Evolutionary conservation across 2,113 vertebrate species (phyloP), one percentile per base, ranked within the genome.

Genomic region (Uria aalge): DNA sequence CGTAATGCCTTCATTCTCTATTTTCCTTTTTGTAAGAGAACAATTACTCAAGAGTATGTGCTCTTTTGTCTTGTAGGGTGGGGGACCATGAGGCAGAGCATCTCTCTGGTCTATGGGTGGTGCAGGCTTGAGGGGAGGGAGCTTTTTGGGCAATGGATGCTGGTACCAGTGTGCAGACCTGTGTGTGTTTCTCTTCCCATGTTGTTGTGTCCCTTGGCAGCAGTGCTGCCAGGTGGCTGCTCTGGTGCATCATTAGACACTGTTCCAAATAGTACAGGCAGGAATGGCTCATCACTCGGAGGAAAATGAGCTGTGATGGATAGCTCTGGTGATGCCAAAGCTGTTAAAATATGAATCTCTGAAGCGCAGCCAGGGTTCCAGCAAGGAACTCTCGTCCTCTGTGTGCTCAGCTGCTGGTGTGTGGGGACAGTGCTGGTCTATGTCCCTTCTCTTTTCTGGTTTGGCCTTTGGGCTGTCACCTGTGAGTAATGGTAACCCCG

Each of bases 221-320:
- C 98, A 29, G 47, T 98, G 96, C 94, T 98, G 98, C 92, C 95
- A 94, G 96, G 95, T 93, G 90, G 64, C 93, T 92, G 79, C 88
- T 84, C 92, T 10, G 97, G 98, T 98, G 98, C 98, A 97, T 98
- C 98, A 98, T 99, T 98, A 99, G 98, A 98, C 97, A 92, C 98
- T 93, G 98, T 98, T 99, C 99, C 98, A 99, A 98, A 98, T 94
- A 98, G 98, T 97, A 95, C 96, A 98, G 98, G 98, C 98, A 98
- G 98, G 96, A 98, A 97, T 97, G 98, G 98, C 96, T 98, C 98
- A 97, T 98, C 97, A 96, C 97, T 97, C 10, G 5, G 97, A 98
- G 98, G 98, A 98, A 99, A 99, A 99, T 98, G 98, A 99, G 98
- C 98, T 98, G 97, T 99, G 99, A 99, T 99, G 98, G 98, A 99